Percentiles rank a stretch among this genome's conserved stretches.
Conservation (phyloP, 2,113 vertebrate species). For the Ancistrus triradiatus region DNA sequence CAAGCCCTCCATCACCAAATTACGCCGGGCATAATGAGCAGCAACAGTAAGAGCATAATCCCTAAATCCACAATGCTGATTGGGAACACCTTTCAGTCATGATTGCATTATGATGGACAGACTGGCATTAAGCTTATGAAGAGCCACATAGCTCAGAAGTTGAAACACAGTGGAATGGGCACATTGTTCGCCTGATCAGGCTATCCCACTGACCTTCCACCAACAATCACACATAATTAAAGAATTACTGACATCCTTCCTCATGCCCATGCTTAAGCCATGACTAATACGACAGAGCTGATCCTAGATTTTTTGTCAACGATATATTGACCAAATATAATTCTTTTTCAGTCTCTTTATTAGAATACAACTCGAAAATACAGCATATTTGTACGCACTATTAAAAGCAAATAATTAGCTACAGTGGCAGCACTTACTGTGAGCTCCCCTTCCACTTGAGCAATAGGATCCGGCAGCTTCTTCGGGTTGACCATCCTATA, state of each 20-base stretch:
- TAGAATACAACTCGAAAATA: too few species aligned
- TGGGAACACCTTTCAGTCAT: constrained; percentile 75
- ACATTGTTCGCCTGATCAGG: constrained; percentile 17
- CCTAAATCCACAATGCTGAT: constrained; percentile 70
- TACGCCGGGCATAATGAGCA: constrained; percentile 25
- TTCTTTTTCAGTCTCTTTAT: too few species aligned
- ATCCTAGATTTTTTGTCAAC: too few species aligned
- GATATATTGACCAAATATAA: too few species aligned
- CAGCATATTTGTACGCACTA: too few species aligned
- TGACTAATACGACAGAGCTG: constrained; percentile 9
- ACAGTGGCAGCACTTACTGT: too few species aligned
- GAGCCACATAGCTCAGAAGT: constrained; percentile 51
- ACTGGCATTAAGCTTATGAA: constrained; percentile 61
- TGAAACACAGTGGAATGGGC: constrained; percentile 7
- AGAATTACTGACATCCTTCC: constrained; percentile 28
- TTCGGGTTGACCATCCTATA: too few species aligned
- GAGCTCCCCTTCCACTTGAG: too few species aligned
- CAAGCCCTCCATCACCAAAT: constrained; percentile 46
- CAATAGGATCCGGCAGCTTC: too few species aligned
- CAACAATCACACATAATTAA: constrained; percentile 31
- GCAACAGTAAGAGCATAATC: constrained; percentile 54
- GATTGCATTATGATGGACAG: constrained; percentile 64
- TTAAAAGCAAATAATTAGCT: too few species aligned
- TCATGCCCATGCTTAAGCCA: constrained; percentile 6
- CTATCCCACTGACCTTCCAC: constrained; percentile 16